Percentiles rank a stretch among this genome's conserved stretches.
Conservation (phyloP, 1,140 invertebrate genomes). For the Drosophila subobscura region DNA sequence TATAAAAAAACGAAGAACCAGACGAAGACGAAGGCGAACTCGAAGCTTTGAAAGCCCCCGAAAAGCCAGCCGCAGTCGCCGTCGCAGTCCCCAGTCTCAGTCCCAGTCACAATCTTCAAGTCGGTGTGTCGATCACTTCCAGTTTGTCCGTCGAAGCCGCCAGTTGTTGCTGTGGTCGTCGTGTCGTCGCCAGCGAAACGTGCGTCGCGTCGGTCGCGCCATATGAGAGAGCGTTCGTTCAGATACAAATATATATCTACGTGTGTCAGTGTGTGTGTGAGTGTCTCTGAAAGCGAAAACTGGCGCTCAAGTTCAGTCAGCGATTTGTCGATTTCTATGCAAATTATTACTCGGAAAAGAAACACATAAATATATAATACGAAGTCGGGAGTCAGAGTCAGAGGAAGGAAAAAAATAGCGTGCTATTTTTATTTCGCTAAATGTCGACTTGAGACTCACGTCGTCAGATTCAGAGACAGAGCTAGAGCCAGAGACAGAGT, state of each 20-base stretch:
- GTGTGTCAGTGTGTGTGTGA: constrained; percentile 27
- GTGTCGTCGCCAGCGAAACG: constrained; percentile 3
- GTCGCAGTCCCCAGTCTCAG: constrained; percentile 28
- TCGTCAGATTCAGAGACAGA: constrained; percentile 32
- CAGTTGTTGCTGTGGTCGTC: constrained; percentile 20
- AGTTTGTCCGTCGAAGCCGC: constrained; percentile 64
- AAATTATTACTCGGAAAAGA: constrained; percentile 79
- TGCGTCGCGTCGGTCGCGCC: constrained; percentile 4
- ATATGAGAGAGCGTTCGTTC: constrained; percentile 33
- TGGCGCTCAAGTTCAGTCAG: constrained; percentile 66
- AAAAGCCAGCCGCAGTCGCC: constrained; percentile 47
- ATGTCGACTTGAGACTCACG: constrained; percentile 75
- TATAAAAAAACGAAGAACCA: constrained; percentile 13
- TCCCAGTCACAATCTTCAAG: constrained; percentile 62
- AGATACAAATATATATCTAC: constrained; percentile 7
- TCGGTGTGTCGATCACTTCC: constrained; percentile 65
- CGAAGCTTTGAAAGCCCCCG: constrained; percentile 51
- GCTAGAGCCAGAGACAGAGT: constrained; percentile 2
- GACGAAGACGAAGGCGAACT: constrained; percentile 6
- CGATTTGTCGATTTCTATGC: constrained; percentile 74
- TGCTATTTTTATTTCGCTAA: constrained; percentile 81
- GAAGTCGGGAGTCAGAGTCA: constrained; percentile 13
- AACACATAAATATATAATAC: constrained; percentile 30
- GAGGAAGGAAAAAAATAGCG: constrained; percentile 61
- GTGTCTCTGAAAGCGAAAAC: constrained; percentile 67